Base-by-base conservation (phyloP, 2,888 invertebrate species). In the Aspidapion aeneum region DNA sequence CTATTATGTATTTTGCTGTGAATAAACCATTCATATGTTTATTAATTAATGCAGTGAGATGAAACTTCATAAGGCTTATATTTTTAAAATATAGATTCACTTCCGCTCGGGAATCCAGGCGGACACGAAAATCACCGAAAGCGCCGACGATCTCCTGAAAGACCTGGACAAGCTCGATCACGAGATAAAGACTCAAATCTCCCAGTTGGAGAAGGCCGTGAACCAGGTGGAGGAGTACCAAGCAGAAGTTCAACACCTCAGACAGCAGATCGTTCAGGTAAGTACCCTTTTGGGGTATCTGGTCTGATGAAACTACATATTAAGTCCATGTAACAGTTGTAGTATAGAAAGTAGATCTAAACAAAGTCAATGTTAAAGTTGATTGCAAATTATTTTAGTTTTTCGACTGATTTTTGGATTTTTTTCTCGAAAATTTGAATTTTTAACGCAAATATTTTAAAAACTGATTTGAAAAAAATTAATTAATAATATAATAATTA, bases 201-300 rank as follows among this genome's bases (percentile, higher is more conserved):
- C 81, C 62, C 86, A 87, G 71, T 83, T 95, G 69, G 90, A 89
- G 74, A 84, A 87, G 51, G 91, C 93, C 71, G 86, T 95, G 59
- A 82, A 87, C 68, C 95, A 96, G 81, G 88, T 96, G 73, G 95
- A 96, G 78, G 87, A 89, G 67, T 93, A 94, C 80, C 92, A 93
- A 78, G 87, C 90, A 77, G 94, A 96, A 81, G 90, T 95, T 77
- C 93, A 91, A 74, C 85, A 88, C 59, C 84, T 95, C 70, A 88
- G 94, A 63, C 90, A 91, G 74, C 90, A 91, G 79, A 89, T 94
- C 74, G 87, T 93, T 68, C 89, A 90, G 78, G 68, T 68, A 66
- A 57, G 18, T 18, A 58, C n/a, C n/a, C n/a, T n/a, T n/a, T n/a
- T n/a, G 35, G 18, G 18, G 12, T 48, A 48, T 48, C 49, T 48